Evolutionary conservation across 1,140 invertebrate species (phyloP).

Genomic region (Bombus polaris): DNA sequence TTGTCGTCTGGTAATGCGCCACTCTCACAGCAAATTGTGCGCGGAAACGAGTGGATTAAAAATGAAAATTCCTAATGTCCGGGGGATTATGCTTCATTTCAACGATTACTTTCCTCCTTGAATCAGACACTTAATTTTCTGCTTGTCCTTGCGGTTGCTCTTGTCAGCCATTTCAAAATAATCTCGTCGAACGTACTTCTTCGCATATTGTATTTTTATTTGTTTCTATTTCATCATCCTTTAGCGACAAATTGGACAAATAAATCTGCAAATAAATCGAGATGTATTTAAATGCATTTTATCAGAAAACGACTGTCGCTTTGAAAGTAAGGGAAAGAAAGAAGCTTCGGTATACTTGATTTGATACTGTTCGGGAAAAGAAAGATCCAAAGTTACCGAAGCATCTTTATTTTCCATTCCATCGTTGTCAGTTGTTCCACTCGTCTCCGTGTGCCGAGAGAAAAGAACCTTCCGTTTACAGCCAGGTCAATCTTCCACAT

Average conservation of each 20-base stretch:
- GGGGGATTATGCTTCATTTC: slow-evolving; percentile 47
- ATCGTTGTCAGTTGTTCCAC: background rate
- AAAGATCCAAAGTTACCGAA: background rate
- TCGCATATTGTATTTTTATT: background rate
- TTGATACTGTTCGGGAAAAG: background rate
- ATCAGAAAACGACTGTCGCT: background rate
- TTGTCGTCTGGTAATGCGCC: slow-evolving; percentile 46
- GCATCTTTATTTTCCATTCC: slow-evolving; percentile 21
- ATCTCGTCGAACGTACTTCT: background rate
- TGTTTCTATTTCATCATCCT: too few relatives aligned
- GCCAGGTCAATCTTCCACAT: slow-evolving; percentile 41
- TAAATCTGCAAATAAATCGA: background rate
- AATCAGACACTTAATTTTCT: slow-evolving; percentile 33
- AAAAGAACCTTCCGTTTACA: slow-evolving; percentile 23
- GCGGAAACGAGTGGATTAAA: slow-evolving; percentile 46
- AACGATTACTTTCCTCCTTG: slow-evolving; percentile 30
- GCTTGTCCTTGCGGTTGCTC: slow-evolving; percentile 11
- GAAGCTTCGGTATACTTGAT: background rate
- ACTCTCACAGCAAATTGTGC: slow-evolving; percentile 34
- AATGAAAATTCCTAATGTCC: slow-evolving; percentile 54
- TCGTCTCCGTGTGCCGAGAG: background rate
- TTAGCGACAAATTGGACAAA: background rate
- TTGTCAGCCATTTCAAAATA: background rate
- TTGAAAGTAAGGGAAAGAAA: background rate
- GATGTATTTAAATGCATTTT: background rate